Percentiles rank a stretch among this genome's conserved stretches.
phyloP scores from a whole-genome alignment of 2,797 vertebrate species.

The Bradypus variegatus region DNA sequence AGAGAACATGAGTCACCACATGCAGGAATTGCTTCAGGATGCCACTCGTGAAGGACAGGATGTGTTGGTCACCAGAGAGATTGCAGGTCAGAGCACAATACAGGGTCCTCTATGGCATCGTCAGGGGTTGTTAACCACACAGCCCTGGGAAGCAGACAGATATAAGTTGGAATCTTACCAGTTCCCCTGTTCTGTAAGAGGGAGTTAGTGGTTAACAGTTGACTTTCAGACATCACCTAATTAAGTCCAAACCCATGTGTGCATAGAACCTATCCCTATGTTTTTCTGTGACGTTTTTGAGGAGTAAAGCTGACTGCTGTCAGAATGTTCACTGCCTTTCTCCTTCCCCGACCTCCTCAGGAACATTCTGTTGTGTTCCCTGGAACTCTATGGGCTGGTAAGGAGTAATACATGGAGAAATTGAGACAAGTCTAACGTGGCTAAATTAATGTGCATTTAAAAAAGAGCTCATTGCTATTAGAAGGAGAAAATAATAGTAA shows the following conservation, averaged over 20 bases:
- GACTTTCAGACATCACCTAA: not conserved
- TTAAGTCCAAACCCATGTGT: not conserved
- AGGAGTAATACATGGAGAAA: not conserved
- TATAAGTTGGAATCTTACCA: too few species aligned
- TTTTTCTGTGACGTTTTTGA: not conserved
- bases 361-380: not conserved
- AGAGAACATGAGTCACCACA: not conserved
- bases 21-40: not conserved
- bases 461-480: not conserved
- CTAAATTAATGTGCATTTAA: not conserved
- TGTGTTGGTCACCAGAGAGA: not conserved
- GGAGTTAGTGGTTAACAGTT: not conserved
- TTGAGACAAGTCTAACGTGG: not conserved
- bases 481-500: not conserved
- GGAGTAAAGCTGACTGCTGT: not conserved
- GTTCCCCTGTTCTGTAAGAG: not conserved
- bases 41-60: not conserved
- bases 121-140: rapidly evolving
- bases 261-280: not conserved
- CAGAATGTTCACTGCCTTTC: not conserved
- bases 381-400: not conserved
- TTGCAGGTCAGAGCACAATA: not conserved
- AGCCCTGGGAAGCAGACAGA: not conserved
- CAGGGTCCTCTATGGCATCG: not conserved
- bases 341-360: too few species aligned